Base-by-base conservation (phyloP, 2,113 vertebrate genomes). In the Chitala chitala region DNA sequence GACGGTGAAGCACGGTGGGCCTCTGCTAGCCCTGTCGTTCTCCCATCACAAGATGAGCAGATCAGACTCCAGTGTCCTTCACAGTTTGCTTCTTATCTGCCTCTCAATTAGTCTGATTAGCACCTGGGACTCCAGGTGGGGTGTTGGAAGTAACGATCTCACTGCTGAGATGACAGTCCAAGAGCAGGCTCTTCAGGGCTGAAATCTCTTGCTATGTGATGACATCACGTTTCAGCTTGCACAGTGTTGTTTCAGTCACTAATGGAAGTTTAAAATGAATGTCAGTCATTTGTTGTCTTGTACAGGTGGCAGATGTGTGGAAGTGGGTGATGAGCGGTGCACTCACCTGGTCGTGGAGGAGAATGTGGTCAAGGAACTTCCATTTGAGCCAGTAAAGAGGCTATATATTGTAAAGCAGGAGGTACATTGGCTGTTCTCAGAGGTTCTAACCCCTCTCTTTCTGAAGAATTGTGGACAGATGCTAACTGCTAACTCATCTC, bases 271-370 rank as follows among this genome's bases (percentile, higher is more conserved):
- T n/a, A n/a, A n/a, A n/a, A n/a, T n/a, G n/a, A n/a, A n/a, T n/a
- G n/a, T n/a, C n/a, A n/a, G 38, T 13, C 22, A 5, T 66, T 51
- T 53, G 22, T 50, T 71, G 24, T 12, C 13, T 36, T 10, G 40
- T 9, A 68, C 53, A 99, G 97, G 97, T 76, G 97, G 97, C 54
- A 82, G 44, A 9, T 87, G 86, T 77, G 86, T 94, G 70, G 87
- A 92, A 12, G 90, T 94, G 79, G 94, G 93, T 76, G 93, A 95
- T 83, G 94, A 94, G 81, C 89, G 86, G 46, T 99, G 96, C 73
- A 99, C 96, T 0, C 97, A 99, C 82, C 87, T 96, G 82, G 92
- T 99, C 68, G 94, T 99, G 78, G 96, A 99, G 86, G 97, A 99
- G 85, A 97, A 89, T 82, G 84, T 88, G 20, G 87, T 98, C 0